Evolutionary conservation across 2,797 vertebrate genomes (phyloP).

Genomic region (Sciaenops ocellatus): DNA sequence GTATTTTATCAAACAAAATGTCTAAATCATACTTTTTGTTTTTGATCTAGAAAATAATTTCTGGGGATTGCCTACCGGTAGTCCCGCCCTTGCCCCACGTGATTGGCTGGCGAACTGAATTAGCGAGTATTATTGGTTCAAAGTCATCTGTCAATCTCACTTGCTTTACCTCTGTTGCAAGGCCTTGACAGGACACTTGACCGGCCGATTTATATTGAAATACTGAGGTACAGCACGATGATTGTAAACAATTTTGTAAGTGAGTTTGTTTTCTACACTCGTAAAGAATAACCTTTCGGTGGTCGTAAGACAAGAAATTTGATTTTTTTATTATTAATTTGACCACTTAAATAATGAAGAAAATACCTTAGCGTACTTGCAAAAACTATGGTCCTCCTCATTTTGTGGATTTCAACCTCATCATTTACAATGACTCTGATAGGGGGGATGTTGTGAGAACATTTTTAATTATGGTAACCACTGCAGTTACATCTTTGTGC

Average conservation of each 20-base stretch:
- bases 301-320: not conserved
- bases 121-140: constrained; percentile 65
- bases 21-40: constrained; percentile 80
- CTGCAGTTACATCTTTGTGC: constrained; percentile 5
- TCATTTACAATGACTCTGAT: not conserved
- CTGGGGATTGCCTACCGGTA: constrained; percentile 74
- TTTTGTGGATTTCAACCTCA: not conserved
- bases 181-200: constrained; percentile 82
- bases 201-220: constrained; percentile 61
- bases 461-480: not conserved
- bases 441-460: not conserved
- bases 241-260: not conserved
- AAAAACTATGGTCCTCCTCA: not conserved
- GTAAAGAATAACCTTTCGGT: not conserved
- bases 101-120: constrained; percentile 72
- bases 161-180: constrained; percentile 66
- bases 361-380: not conserved
- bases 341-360: constrained; percentile 8
- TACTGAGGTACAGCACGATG: not conserved
- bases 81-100: constrained; percentile 67
- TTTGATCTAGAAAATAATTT: constrained; percentile 82
- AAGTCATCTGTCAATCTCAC: constrained; percentile 64
- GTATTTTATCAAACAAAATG: constrained; percentile 29
- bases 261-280: not conserved
- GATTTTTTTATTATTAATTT: not conserved